phyloP scores from a whole-genome alignment of 2,797 vertebrate genomes.

The Coranthus polyacanthus region DNA sequence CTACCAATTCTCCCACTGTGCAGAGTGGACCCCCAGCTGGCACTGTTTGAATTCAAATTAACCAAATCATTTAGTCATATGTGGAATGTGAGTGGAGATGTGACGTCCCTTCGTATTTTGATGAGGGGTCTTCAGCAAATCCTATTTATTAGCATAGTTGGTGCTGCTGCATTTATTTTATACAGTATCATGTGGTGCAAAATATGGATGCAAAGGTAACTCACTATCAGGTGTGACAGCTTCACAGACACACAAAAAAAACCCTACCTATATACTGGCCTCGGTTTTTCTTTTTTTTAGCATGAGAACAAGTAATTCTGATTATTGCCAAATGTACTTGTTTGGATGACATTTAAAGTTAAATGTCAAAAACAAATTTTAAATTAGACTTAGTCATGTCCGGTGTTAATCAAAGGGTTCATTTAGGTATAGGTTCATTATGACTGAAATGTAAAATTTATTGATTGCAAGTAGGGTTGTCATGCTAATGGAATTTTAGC shows the following conservation, averaged over 20 bases:
- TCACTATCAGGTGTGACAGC: not conserved
- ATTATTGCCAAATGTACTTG: not conserved
- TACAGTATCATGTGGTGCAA: conserved; percentile 10
- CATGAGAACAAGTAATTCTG: not conserved
- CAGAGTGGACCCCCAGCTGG: conserved; percentile 66
- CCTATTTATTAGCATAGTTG: conserved; percentile 1
- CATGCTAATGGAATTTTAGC: too few species aligned
- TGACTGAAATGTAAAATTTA: too few species aligned
- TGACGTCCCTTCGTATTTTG: conserved; percentile 8
- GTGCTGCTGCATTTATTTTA: conserved; percentile 18
- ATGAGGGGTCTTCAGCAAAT: conserved; percentile 2
- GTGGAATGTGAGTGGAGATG: conserved; percentile 46
- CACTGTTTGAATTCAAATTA: conserved; percentile 75
- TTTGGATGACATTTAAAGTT: too few species aligned
- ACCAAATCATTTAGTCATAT: conserved; percentile 69
- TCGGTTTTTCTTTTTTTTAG: not conserved
- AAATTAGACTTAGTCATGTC: too few species aligned
- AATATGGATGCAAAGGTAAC: not conserved
- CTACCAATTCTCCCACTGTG: conserved; percentile 60
- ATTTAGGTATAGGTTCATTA: too few species aligned
- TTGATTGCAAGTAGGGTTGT: too few species aligned
- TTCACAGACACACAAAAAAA: too few species aligned
- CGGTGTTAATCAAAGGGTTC: too few species aligned
- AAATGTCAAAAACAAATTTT: too few species aligned
- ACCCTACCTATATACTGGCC: too few species aligned